Evolutionary conservation across 2,888 invertebrate genomes (phyloP), one percentile per base, ranked within the genome.

Genomic region (Tetragonisca angustula): DNA sequence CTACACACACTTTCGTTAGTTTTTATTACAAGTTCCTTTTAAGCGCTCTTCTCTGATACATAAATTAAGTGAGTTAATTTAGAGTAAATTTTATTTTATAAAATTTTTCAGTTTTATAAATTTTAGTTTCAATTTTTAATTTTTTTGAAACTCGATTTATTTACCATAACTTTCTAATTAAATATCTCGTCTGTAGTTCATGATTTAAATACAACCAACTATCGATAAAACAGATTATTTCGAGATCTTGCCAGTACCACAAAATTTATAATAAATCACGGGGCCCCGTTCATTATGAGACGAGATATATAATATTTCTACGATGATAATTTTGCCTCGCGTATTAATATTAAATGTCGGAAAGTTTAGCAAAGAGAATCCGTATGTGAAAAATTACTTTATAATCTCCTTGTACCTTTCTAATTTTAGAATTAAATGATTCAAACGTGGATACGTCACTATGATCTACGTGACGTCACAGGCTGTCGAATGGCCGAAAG

Each of bases 401-500:
- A 27, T 50, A 68, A 68, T 24, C 5, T 32, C 17, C 19, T 54
- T 50, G 17, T 19, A 56, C 15, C 9, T 43, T 24, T 19, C 5
- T n/a, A 24, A 43, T 68, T 72, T 69, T 50, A 43, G 21, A 69
- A 24, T 27, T n/a, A n/a, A 75, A 74, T 49, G 21, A 24, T 50
- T 17, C 49, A 24, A 70, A n/a, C 17, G 9, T 79, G 13, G 81
- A 54, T 85, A 86, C 85, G 85, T 76, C 78, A 81, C 77, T 64
- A 64, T 5, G 50, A 59, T 68, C 49, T 69, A 76, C 64, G 68
- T 89, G 89, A 89, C 89, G 89, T 89, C 89, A 89, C 68, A 65
- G 67, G 76, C 81, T 49, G 81, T 81, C 74, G 81, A 90, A 93
- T 93, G 93, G 93, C 92, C 79, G 89, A 88, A 85, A 91, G 91